A percentile compares a stretch with the other conserved stretches of the same genome.
These are phyloP conservation scores for Watsonalla binaria DNA, from an alignment of 2,888 invertebrate species.

Conservation along the genomic window DNA sequence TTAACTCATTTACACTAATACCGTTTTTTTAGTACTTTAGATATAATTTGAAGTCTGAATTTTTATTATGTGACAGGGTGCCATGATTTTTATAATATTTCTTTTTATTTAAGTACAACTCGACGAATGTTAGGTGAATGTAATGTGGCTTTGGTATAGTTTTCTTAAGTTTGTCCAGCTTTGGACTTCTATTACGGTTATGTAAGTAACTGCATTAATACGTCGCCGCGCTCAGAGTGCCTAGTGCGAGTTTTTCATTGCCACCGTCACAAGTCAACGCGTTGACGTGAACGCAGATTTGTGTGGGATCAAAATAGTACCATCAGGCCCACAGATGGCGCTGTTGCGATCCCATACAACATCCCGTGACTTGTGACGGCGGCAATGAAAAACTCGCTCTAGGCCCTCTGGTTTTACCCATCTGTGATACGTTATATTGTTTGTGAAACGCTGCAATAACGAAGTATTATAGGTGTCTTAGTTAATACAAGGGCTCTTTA, in stretches of 20 bases:
- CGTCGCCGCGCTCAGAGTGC: too few species aligned
- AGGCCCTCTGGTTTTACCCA: constrained; percentile 47
- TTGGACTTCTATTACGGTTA: neutral
- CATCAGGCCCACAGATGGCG: constrained; percentile 1
- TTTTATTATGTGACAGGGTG: constrained; percentile 49
- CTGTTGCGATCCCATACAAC: too few species aligned
- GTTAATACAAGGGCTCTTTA: constrained; percentile 8
- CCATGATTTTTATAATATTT: constrained; percentile 37
- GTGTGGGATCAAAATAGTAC: too few species aligned
- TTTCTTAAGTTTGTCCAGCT: neutral
- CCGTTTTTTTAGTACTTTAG: constrained; percentile 12
- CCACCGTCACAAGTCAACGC: too few species aligned
- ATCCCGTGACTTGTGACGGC: too few species aligned
- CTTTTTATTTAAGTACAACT: constrained; percentile 4
- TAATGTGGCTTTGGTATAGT: neutral
- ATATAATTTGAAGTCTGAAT: constrained; percentile 46
- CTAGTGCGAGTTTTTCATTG: too few species aligned
- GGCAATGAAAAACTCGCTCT: too few species aligned
- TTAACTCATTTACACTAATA: constrained; percentile 46
- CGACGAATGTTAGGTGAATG: neutral
- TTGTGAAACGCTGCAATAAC: constrained; percentile 65
- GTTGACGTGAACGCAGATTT: too few species aligned
- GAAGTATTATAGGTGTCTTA: constrained; percentile 47
- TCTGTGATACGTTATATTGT: constrained; percentile 70
- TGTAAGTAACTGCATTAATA: neutral